These are phyloP conservation scores for Odocoileus hemionus DNA, from an alignment of 2,113 vertebrate genomes.

Conservation along the genomic window DNA sequence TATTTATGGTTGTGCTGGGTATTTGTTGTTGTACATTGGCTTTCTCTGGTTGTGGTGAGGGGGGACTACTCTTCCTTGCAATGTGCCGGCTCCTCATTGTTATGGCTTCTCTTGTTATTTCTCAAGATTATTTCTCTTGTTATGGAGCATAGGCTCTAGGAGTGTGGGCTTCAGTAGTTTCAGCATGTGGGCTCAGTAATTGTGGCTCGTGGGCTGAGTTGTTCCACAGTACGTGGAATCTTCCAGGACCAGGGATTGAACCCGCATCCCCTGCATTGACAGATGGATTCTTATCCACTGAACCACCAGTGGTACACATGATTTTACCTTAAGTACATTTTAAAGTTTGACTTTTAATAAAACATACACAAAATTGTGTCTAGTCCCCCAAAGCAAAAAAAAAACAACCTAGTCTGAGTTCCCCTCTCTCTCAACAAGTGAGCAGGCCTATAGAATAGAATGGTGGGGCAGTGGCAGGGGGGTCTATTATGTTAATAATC, in stretches of 20 bases:
- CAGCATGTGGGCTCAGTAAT: not conserved
- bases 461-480: too few species aligned
- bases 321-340: not conserved
- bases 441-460: not conserved
- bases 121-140: not conserved
- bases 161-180: not conserved
- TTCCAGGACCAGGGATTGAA: not conserved
- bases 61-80: not conserved
- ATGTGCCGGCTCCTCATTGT: not conserved
- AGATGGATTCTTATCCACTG: not conserved
- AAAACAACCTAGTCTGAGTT: not conserved
- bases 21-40: not conserved
- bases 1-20: not conserved
- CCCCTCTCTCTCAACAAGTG: not conserved
- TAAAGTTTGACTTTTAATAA: not conserved
- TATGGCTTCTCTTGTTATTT: not conserved
- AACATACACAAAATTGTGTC: not conserved
- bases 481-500: not conserved
- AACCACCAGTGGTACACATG: not conserved
- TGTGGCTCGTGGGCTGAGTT: not conserved
- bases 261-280: not conserved
- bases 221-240: not conserved
- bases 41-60: not conserved
- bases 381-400: not conserved
- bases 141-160: not conserved